phyloP scores from a whole-genome alignment of 1,140 invertebrate species.

The Lucilia cuprina region DNA sequence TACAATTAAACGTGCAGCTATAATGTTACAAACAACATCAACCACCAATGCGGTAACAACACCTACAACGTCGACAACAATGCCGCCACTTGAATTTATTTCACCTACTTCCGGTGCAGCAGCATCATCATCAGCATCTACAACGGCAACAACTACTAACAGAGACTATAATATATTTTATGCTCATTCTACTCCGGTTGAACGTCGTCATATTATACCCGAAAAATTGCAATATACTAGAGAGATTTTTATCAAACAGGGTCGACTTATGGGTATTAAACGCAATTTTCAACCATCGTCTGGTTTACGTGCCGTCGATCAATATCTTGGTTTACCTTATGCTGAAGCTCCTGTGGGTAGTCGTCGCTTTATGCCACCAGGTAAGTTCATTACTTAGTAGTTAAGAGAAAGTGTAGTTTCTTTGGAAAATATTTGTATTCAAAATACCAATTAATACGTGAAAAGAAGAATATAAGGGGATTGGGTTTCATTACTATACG shows the following conservation, averaged over 20 bases:
- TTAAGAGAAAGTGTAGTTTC: neutral
- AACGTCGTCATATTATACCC: slow-evolving; percentile 56
- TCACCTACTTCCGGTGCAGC: neutral
- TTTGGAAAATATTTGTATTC: neutral
- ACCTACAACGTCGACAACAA: neutral
- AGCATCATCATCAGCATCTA: slow-evolving; percentile 44
- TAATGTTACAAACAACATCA: neutral
- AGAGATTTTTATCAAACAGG: slow-evolving; percentile 67
- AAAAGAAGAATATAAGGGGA: too few species aligned
- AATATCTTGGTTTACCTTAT: slow-evolving; percentile 84
- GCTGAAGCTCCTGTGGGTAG: slow-evolving; percentile 85
- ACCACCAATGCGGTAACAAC: neutral
- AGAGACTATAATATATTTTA: slow-evolving; percentile 17
- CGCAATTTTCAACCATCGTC: slow-evolving; percentile 66
- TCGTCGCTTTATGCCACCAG: slow-evolving; percentile 87
- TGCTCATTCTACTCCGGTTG: slow-evolving; percentile 45
- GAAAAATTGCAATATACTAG: slow-evolving; percentile 60
- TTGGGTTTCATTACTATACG: too few species aligned
- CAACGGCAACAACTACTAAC: slow-evolving; percentile 40
- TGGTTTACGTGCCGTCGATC: slow-evolving; percentile 67
- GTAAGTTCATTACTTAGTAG: slow-evolving; percentile 57
- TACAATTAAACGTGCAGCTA: neutral
- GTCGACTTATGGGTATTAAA: slow-evolving; percentile 67
- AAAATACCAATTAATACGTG: too few species aligned
- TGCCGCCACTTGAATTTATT: neutral